These are phyloP conservation scores for Leptestheria dahalacensis DNA, from an alignment of 1,140 invertebrate species.

Conservation along the genomic window DNA sequence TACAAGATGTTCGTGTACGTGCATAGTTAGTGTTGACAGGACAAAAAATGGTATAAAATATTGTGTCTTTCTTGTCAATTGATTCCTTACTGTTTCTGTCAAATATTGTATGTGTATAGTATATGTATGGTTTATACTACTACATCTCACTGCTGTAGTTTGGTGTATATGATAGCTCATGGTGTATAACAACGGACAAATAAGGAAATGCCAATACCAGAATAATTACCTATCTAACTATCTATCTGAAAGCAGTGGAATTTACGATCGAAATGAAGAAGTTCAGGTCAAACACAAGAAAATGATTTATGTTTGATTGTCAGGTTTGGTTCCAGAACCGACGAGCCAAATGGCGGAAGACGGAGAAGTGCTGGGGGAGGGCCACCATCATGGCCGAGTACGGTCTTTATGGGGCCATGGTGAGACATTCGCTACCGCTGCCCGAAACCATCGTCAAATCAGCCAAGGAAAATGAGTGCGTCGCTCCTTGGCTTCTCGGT, in stretches of 20 bases:
- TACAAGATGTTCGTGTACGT: too few species aligned
- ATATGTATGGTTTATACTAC: too few species aligned
- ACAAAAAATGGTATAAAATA: too few species aligned
- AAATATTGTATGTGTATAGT: too few species aligned
- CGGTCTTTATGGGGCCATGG: conserved; percentile 97
- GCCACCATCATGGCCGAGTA: conserved; percentile 99
- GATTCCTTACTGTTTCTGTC: too few species aligned
- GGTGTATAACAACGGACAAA: too few species aligned
- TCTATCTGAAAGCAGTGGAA: neutral
- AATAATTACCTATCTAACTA: too few species aligned
- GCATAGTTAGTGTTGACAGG: too few species aligned
- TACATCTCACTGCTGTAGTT: too few species aligned
- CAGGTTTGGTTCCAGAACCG: conserved; percentile 99
- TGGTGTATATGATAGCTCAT: too few species aligned
- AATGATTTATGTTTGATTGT: neutral
- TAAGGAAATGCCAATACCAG: too few species aligned
- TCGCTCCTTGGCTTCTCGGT: conserved; percentile 97
- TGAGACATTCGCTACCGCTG: conserved; percentile 87
- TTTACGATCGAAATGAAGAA: neutral
- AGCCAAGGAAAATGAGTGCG: conserved; percentile 84
- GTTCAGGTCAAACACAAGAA: neutral
- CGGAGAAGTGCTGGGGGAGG: conserved; percentile 97
- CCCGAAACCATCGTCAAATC: conserved; percentile 95
- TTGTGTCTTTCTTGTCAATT: too few species aligned
- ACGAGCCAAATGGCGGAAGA: conserved; percentile 95